phyloP scores from a whole-genome alignment of 2,113 vertebrate species.

The Sclerurus mexicanus region DNA sequence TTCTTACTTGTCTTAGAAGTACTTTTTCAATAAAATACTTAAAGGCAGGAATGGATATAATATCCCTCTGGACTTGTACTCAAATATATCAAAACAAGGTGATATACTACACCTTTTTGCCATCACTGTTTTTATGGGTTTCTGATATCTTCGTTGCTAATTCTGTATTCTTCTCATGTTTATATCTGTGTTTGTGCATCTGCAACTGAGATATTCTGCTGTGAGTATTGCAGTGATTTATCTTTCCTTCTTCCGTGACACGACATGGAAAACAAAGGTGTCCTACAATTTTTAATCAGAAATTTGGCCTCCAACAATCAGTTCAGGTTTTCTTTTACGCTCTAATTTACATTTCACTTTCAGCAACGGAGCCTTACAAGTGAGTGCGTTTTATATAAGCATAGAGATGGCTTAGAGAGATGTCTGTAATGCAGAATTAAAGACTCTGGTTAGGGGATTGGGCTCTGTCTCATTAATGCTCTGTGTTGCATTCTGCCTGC shows the following conservation, averaged over 20 bases:
- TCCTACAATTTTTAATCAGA: not conserved
- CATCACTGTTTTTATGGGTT: not conserved
- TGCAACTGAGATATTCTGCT: not conserved
- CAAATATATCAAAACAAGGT: not conserved
- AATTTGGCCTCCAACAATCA: not conserved
- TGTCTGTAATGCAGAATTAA: not conserved
- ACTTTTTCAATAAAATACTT: not conserved
- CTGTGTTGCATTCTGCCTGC: not conserved
- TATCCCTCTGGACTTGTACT: not conserved
- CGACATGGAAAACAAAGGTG: not conserved
- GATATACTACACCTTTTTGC: not conserved
- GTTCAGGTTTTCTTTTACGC: not conserved
- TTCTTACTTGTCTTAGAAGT: not conserved
- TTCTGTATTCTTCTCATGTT: not conserved
- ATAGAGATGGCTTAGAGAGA: not conserved
- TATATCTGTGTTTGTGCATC: not conserved
- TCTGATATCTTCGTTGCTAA: not conserved
- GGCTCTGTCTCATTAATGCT: not conserved
- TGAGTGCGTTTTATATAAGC: not conserved
- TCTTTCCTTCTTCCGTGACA: not conserved
- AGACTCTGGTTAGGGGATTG: not conserved
- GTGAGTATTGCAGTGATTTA: not conserved
- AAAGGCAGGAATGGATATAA: not conserved
- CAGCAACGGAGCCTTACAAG: not conserved
- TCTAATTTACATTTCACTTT: not conserved